Evolutionary conservation across 2,888 invertebrate species (phyloP).

Genomic region (Podotricha telesiphe): DNA sequence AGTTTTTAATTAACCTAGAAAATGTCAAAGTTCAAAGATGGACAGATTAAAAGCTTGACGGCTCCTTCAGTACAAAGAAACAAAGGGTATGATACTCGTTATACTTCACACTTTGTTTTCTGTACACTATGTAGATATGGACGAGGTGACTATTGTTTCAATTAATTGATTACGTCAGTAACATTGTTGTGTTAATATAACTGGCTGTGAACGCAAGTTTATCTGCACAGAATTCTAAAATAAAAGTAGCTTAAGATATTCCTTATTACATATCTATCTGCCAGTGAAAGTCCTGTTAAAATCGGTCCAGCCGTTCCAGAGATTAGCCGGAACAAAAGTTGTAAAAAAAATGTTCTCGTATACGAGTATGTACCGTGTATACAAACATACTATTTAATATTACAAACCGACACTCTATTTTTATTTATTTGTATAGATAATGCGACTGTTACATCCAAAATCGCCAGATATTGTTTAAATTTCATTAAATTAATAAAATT

Average conservation of each 20-base stretch:
- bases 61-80: constrained; percentile 14
- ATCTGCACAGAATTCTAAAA: too few relatives aligned
- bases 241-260: too few relatives aligned
- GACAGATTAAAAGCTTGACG: constrained; percentile 16
- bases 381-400: too few relatives aligned
- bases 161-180: background rate
- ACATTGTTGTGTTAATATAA: background rate
- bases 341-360: too few relatives aligned
- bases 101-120: constrained; percentile 13
- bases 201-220: too few relatives aligned
- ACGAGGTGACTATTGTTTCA: background rate
- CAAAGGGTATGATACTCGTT: constrained; percentile 10
- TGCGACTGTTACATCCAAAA: background rate
- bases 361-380: too few relatives aligned
- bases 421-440: background rate
- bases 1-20: constrained; percentile 21
- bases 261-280: too few relatives aligned
- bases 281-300: too few relatives aligned
- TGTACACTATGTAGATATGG: constrained; percentile 16
- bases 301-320: too few relatives aligned
- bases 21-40: constrained; percentile 23
- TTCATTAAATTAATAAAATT: background rate
- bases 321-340: too few relatives aligned
- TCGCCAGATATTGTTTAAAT: background rate
- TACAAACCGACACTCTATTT: too few relatives aligned